Percentiles rank a stretch among this genome's conserved stretches.
Conservation (phyloP, 2,888 invertebrate genomes). For the Patella pellucida region DNA sequence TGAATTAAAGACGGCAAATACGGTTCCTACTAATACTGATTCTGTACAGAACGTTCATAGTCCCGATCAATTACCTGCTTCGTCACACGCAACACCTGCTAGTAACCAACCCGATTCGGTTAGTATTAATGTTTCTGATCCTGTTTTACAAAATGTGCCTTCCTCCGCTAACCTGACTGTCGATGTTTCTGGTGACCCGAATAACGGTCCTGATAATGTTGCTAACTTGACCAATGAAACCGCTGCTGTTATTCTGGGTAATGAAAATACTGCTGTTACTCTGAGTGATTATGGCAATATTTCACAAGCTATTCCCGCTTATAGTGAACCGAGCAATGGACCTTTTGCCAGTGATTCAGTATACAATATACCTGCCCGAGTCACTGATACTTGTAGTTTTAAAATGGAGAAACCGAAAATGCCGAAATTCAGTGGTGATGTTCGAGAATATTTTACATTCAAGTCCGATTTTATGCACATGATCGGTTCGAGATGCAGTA, state of each 20-base stretch:
- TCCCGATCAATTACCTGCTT: no score
- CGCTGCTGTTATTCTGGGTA: background rate
- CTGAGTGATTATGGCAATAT: background rate
- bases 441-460: background rate
- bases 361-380: background rate
- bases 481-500: background rate
- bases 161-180: background rate
- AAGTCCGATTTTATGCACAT: constrained; percentile 1
- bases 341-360: background rate
- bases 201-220: background rate
- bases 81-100: no score
- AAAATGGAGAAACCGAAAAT: constrained; percentile 10
- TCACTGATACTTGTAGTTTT: background rate
- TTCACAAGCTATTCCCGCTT: no score
- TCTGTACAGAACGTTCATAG: no score
- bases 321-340: no score
- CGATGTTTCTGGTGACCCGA: background rate
- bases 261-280: background rate
- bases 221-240: background rate
- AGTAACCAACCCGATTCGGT: background rate
- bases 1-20: no score
- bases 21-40: no score
- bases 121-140: background rate
- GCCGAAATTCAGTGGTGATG: background rate
- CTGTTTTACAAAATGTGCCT: background rate